Evolutionary conservation across 2,888 invertebrate genomes (phyloP).

Genomic region (Lottia scabra): DNA sequence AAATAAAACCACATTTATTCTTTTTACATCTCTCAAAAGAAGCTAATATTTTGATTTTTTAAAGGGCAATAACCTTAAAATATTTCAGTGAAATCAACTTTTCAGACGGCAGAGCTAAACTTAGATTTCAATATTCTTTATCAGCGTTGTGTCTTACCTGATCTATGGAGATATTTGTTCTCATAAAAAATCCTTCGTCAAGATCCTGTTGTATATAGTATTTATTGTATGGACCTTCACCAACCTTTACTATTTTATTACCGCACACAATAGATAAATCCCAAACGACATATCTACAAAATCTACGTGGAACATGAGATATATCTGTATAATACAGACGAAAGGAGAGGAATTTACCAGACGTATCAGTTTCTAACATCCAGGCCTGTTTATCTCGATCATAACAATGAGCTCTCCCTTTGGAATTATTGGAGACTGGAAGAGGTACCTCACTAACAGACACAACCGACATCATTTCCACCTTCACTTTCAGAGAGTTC

Average conservation of each 20-base stretch:
- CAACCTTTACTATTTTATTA: slow-evolving; percentile 73
- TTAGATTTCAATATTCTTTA: no score
- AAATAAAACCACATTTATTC: no score
- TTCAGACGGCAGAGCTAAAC: no score
- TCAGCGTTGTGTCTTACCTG: slow-evolving; percentile 72
- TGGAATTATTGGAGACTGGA: slow-evolving; percentile 43
- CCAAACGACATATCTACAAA: slow-evolving; percentile 73
- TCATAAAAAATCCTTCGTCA: slow-evolving; percentile 86
- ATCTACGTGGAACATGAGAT: slow-evolving; percentile 81
- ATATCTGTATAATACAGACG: slow-evolving; percentile 74
- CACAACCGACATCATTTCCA: slow-evolving; percentile 82
- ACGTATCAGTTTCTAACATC: slow-evolving; percentile 82
- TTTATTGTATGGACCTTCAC: slow-evolving; percentile 81
- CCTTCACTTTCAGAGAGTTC: slow-evolving; percentile 75
- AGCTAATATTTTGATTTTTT: no score
- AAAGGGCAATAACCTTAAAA: no score
- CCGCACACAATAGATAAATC: slow-evolving; percentile 56
- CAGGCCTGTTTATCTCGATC: slow-evolving; percentile 87
- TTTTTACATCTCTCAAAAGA: no score
- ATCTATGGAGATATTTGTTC: slow-evolving; percentile 81
- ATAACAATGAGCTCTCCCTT: slow-evolving; percentile 74
- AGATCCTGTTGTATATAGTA: slow-evolving; percentile 84
- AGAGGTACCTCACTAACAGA: slow-evolving; percentile 75
- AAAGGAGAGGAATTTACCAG: slow-evolving; percentile 81
- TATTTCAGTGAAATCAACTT: no score